Evolutionary conservation across 2,888 invertebrate genomes (phyloP), one percentile per base, ranked within the genome.

Genomic region (Calameuta idolon): DNA sequence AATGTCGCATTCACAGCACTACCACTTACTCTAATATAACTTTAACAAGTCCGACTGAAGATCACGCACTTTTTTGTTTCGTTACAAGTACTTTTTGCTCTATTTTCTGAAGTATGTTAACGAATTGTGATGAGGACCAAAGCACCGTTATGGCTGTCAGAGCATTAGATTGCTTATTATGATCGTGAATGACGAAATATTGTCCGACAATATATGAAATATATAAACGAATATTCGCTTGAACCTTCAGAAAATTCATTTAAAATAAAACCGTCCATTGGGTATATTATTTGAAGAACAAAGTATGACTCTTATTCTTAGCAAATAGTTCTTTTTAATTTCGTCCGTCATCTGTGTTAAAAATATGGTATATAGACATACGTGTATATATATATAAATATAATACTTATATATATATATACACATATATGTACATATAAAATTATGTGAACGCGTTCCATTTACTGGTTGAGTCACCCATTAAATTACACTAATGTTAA

Each of bases 1-100:
- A 76, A 73, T 73, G 69, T 33, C 75, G 76, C 73, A 69, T 71
- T 76, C 71, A 73, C 75, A 73, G 33, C 75, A 73, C 69, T 31
- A 78, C 55, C 73, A 73, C 37, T 71, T 31, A 31, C 3, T 15
- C 23, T 0, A 12, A 12, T 34, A 71, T 31, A 31, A 31, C 31
- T 71, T 34, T 23, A 34, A 23, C 31, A 34, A 12, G 31, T 31
- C 31, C 33, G 9, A 33, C 71, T 3, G 4, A 5, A 55, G 23
- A 55, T 9, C 23, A 55, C 55, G 55, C 55, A 55, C 5, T 1
- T 55, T 55, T 9, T 23, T 55, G 23, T 9, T 23, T 55, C 55
- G 23, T 23, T 23, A 55, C 55, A 9, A 55, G 55, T 23, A 55
- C 55, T 55, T 23, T 55, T 55, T 55, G 2, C 55, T 55, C 55